phyloP scores from a whole-genome alignment of 2,113 vertebrate species.

The Myrmecobius fasciatus region DNA sequence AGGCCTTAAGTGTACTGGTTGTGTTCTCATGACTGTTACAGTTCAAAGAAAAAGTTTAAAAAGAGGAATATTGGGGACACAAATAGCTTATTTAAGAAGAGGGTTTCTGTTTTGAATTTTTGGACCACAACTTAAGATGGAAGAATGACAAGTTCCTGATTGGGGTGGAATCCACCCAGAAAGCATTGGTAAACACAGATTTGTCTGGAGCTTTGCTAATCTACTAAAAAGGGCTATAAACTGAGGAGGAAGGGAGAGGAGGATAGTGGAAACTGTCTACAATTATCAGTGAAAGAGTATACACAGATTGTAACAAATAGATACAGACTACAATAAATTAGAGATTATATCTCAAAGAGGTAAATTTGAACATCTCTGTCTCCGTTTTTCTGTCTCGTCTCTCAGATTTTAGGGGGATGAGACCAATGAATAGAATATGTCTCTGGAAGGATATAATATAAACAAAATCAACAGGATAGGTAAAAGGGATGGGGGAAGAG shows the following conservation, averaged over 20 bases:
- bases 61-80: background rate
- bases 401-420: background rate
- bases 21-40: background rate
- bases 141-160: background rate
- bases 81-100: background rate
- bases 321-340: background rate
- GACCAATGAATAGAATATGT: background rate
- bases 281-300: background rate
- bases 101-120: background rate
- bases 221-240: background rate
- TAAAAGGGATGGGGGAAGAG: background rate
- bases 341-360: background rate
- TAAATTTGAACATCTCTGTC: background rate
- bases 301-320: background rate
- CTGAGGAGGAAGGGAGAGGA: background rate
- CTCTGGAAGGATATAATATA: background rate
- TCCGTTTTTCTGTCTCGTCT: too few species aligned
- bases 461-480: background rate
- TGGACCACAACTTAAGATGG: background rate
- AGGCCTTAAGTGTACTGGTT: background rate
- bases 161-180: background rate
- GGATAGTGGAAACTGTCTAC: background rate
- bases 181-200: background rate
- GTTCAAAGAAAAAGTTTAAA: background rate
- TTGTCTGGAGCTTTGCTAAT: background rate